Evolutionary conservation across 1,140 invertebrate species (phyloP), one percentile per base, ranked within the genome.

Genomic region (Papilio polyxenes): DNA sequence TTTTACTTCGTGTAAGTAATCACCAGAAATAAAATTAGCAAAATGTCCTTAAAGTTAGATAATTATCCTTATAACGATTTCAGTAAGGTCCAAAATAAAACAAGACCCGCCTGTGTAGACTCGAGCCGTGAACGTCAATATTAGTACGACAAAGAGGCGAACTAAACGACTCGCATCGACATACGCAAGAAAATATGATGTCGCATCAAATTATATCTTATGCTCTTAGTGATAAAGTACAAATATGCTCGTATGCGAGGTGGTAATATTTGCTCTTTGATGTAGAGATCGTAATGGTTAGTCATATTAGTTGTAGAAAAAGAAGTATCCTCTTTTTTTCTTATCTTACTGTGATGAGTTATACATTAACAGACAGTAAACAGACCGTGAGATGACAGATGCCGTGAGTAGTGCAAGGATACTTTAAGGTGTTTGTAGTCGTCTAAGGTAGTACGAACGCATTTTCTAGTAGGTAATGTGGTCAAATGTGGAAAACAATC

Each of bases 131-230:
- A 86, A 86, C 83, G 86, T 86, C 86, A 87, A 86, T 87, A 87
- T 85, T 85, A 86, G 84, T 85, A 84, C 84, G 82, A 84, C 84
- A 84, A 86, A 87, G 86, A 86, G 83, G 83, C 84, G 79, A 87
- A 87, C 80, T 83, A 85, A 85, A 85, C 84, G 83, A 84, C 84
- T 83, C 83, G 84, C 82, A 72, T 83, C 75, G 78, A 82, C 83
- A 81, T 69, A 77, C 76, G 72, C 80, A 83, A 85, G 77, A 56
- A 56, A 79, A 69, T 77, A 48, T 23, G 56, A 49, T 81, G 78
- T 17, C 53, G 74, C 62, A 62, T 69, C n/a, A 83, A 77, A 82
- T 78, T 82, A 20, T 51, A 83, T 59, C 75, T 81, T 85, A 82
- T 40, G 9, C 15, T 49, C 9, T 7, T 10, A 15, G 4, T 15